These are phyloP conservation scores for Bungarus multicinctus DNA, from an alignment of 2,113 vertebrate genomes.

Conservation along the genomic window DNA sequence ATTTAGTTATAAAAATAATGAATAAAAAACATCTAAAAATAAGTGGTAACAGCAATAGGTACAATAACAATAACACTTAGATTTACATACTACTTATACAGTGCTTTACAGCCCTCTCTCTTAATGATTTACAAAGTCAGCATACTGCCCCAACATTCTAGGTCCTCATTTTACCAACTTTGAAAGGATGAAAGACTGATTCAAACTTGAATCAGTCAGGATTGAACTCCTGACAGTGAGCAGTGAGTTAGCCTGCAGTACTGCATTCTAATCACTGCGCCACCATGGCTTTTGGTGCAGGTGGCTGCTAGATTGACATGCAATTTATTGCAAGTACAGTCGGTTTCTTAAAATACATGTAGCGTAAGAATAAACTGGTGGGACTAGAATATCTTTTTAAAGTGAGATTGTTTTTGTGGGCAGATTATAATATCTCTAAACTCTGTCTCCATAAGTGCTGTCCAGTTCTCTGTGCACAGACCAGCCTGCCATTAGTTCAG, in stretches of 20 bases:
- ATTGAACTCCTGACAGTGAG: not conserved
- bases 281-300: not conserved
- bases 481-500: not conserved
- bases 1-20: not conserved
- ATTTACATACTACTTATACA: not conserved
- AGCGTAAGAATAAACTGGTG: not conserved
- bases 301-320: not conserved
- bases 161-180: not conserved
- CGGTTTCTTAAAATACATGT: not conserved
- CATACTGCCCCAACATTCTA: not conserved
- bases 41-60: not conserved
- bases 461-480: not conserved
- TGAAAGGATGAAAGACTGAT: not conserved
- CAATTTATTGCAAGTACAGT: not conserved
- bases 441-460: not conserved
- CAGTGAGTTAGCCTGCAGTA: not conserved
- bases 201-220: not conserved
- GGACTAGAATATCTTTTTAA: not conserved
- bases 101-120: not conserved
- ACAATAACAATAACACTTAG: not conserved
- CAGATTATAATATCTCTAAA: not conserved
- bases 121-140: not conserved
- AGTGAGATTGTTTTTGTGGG: not conserved
- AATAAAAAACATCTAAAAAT: not conserved
- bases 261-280: not conserved